Conservation (phyloP, 64 coral and sea anemone species). For the Hydrozoanthus tunicans region DNA sequence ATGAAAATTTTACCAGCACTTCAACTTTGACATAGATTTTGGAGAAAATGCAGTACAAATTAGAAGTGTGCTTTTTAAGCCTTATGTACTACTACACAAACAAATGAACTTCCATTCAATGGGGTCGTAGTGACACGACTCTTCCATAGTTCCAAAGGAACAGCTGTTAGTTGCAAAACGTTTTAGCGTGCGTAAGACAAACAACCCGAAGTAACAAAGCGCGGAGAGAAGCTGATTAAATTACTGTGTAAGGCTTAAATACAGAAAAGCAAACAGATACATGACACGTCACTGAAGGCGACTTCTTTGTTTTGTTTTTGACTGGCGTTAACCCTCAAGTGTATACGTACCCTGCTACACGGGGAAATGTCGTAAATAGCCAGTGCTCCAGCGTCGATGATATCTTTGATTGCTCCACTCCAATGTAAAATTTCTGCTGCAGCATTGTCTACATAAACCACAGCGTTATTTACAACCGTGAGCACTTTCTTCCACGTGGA, state of each 20-base stretch:
- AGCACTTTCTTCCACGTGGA: constrained; percentile 86
- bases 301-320: background rate
- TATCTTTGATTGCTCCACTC: constrained; percentile 78
- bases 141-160: too few species aligned
- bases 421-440: constrained; percentile 88
- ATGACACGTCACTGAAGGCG: background rate
- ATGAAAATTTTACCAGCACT: too few species aligned
- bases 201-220: background rate
- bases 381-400: constrained; percentile 84
- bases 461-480: constrained; percentile 90
- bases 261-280: background rate
- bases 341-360: constrained; percentile 8
- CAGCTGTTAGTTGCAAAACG: too few species aligned
- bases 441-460: constrained; percentile 81
- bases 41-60: too few species aligned
- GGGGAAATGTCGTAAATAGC: constrained; percentile 80
- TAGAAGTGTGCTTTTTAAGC: too few species aligned
- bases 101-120: too few species aligned
- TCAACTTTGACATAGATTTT: too few species aligned
- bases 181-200: too few species aligned
- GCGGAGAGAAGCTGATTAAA: background rate
- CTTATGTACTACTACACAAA: too few species aligned
- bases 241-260: background rate
- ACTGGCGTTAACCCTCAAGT: too few species aligned
- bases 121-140: too few species aligned